A percentile compares a stretch with the other conserved stretches of the same genome.
Evolutionary conservation across 2,888 invertebrate genomes (phyloP).

Genomic region (Encarsia formosa): DNA sequence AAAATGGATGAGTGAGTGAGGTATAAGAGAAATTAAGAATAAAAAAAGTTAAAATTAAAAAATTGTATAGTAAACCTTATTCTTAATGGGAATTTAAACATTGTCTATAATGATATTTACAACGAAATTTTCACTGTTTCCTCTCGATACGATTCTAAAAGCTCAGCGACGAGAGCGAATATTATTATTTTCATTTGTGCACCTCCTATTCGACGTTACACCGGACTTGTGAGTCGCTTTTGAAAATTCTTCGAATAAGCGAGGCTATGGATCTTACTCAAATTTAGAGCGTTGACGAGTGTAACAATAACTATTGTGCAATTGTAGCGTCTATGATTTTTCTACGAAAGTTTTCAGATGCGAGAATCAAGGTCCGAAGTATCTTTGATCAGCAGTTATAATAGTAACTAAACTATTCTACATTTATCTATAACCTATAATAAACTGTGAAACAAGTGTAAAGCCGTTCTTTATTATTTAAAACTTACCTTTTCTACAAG

Average conservation of each 20-base stretch:
- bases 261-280: background rate
- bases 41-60: slow-evolving; percentile 44
- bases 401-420: slow-evolving; percentile 52
- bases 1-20: background rate
- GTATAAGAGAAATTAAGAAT: slow-evolving; percentile 16
- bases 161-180: slow-evolving; percentile 38
- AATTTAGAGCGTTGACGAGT: slow-evolving; percentile 11
- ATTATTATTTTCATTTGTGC: slow-evolving; percentile 35
- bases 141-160: slow-evolving; percentile 38
- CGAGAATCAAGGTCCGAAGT: slow-evolving; percentile 43
- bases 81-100: slow-evolving; percentile 42
- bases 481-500: too few species aligned
- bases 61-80: slow-evolving; percentile 49
- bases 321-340: slow-evolving; percentile 27
- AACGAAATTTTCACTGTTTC: slow-evolving; percentile 46
- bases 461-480: slow-evolving; percentile 16
- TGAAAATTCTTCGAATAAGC: slow-evolving; percentile 20
- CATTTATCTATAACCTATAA: slow-evolving; percentile 53
- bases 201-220: slow-evolving; percentile 25
- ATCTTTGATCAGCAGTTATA: slow-evolving; percentile 50
- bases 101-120: slow-evolving; percentile 49
- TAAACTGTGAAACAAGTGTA: slow-evolving; percentile 53
- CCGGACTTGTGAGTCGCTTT: slow-evolving; percentile 16
- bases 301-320: slow-evolving; percentile 1
- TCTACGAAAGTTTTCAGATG: slow-evolving; percentile 34